Evolutionary conservation across 2,888 invertebrate genomes (phyloP).

Genomic region (Drosophila birchii): DNA sequence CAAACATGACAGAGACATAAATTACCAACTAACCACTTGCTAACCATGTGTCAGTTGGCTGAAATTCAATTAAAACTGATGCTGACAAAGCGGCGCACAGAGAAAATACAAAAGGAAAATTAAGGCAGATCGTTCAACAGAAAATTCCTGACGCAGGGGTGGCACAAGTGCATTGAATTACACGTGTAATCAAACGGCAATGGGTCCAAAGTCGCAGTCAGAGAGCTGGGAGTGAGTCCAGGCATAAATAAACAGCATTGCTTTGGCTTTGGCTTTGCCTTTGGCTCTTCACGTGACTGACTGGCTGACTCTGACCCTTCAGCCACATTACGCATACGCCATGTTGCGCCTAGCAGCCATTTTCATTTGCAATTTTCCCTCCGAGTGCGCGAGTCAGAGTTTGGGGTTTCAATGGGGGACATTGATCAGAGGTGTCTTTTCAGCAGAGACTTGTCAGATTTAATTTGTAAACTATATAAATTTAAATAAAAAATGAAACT

Average conservation of each 20-base stretch:
- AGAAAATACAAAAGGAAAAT: slow-evolving; percentile 19
- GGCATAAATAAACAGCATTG: slow-evolving; percentile 58
- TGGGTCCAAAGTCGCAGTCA: slow-evolving; percentile 32
- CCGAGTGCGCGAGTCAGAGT: neutral
- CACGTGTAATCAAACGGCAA: slow-evolving; percentile 59
- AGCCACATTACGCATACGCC: slow-evolving; percentile 47
- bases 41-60: slow-evolving; percentile 45
- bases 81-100: slow-evolving; percentile 14
- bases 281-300: neutral
- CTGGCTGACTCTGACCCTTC: slow-evolving; percentile 12
- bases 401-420: slow-evolving; percentile 27
- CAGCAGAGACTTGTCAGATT: neutral
- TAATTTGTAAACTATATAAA: neutral
- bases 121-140: slow-evolving; percentile 8
- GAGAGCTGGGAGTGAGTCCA: neutral
- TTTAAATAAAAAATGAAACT: neutral
- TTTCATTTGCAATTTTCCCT: slow-evolving; percentile 32
- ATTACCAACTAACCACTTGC: slow-evolving; percentile 40
- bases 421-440: slow-evolving; percentile 47
- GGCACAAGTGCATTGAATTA: slow-evolving; percentile 51
- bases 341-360: slow-evolving; percentile 32
- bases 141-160: neutral
- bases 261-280: slow-evolving; percentile 10
- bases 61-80: slow-evolving; percentile 62
- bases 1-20: slow-evolving; percentile 56